A percentile compares a stretch with the other conserved stretches of the same genome.
Conservation (phyloP, 2,888 invertebrate species). For the Clepsis dumicolana region DNA sequence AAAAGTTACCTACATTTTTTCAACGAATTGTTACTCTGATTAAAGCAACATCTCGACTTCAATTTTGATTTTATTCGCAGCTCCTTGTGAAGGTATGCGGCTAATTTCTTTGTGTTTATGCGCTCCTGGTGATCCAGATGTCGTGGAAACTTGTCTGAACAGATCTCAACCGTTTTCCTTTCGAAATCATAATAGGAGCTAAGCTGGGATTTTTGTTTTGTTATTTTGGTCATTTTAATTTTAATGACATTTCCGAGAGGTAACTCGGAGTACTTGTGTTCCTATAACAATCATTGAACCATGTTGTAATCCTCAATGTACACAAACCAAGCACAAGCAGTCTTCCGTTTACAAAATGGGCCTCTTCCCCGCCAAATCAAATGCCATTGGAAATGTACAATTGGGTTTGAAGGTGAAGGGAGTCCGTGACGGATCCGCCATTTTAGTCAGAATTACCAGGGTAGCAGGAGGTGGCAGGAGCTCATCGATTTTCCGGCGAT, state of each 20-base stretch:
- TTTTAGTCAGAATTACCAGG: slow-evolving; percentile 70
- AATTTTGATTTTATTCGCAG: slow-evolving; percentile 11
- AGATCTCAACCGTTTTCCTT: slow-evolving; percentile 58
- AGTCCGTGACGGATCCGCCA: slow-evolving; percentile 68
- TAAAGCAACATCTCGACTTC: background rate
- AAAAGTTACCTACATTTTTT: too few relatives aligned
- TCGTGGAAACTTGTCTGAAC: slow-evolving; percentile 68
- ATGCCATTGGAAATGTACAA: slow-evolving; percentile 5
- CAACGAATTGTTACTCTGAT: too few relatives aligned
- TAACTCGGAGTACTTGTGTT: background rate
- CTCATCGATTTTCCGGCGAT: slow-evolving; percentile 55
- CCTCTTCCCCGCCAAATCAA: slow-evolving; percentile 5
- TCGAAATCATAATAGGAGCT: slow-evolving; percentile 28
- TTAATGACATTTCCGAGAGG: background rate
- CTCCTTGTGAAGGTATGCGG: slow-evolving; percentile 33
- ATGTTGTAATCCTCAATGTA: background rate
- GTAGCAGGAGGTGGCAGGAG: slow-evolving; percentile 54
- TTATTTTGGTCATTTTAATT: background rate
- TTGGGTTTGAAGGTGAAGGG: slow-evolving; percentile 33
- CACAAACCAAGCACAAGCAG: background rate
- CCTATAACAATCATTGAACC: background rate
- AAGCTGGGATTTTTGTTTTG: slow-evolving; percentile 15
- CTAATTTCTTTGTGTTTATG: slow-evolving; percentile 44
- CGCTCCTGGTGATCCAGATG: slow-evolving; percentile 67
- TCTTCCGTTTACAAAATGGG: background rate